A percentile compares a stretch with the other conserved stretches of the same genome.
Conservation (phyloP, 2,888 invertebrate species). For the Limenitis camilla region DNA sequence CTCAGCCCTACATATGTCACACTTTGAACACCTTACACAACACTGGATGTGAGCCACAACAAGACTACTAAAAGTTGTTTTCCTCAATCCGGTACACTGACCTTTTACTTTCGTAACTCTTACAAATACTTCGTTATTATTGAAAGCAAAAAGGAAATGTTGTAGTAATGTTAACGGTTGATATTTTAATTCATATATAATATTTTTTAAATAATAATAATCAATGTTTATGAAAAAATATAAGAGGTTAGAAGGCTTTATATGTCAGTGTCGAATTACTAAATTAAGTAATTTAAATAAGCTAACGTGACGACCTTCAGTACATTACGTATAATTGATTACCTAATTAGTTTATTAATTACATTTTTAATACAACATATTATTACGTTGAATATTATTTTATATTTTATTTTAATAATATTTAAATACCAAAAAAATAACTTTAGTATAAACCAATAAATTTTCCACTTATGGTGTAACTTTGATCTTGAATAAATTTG, state of each 20-base stretch:
- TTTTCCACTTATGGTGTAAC: no score
- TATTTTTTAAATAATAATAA: background rate
- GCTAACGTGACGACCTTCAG: background rate
- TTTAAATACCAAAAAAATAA: no score
- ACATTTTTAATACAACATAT: background rate
- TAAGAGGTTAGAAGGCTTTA: background rate
- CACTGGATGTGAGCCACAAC: background rate
- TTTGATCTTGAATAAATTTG: no score
- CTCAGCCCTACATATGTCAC: background rate
- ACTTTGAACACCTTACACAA: background rate
- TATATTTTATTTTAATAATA: background rate
- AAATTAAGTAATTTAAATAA: background rate
- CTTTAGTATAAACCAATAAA: no score
- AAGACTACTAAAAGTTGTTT: conserved; percentile 7
- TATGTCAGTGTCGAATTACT: background rate
- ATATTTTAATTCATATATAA: background rate
- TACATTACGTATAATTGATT: background rate
- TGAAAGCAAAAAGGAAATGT: background rate
- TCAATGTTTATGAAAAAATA: background rate
- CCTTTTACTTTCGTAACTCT: conserved; percentile 16
- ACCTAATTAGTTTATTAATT: background rate
- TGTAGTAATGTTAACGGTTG: background rate
- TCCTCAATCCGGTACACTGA: conserved; percentile 15
- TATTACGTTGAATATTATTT: background rate
- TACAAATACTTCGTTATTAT: background rate